phyloP scores from a whole-genome alignment of 2,797 vertebrate species.

The Hyperoplus lanceolatus region DNA sequence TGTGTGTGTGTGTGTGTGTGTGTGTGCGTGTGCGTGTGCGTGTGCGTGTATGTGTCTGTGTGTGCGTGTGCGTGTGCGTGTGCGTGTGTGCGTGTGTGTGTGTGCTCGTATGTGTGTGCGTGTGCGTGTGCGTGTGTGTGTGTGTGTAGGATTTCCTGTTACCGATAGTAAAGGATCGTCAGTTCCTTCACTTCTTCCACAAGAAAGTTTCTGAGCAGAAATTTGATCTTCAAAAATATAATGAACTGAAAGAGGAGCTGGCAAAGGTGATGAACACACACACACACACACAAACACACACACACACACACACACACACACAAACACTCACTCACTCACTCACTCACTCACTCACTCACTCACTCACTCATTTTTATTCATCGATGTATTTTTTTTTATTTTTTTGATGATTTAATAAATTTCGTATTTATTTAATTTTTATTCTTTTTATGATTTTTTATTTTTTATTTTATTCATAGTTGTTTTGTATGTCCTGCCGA shows the following conservation, averaged over 20 bases:
- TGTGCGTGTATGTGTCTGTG: constrained; percentile 46
- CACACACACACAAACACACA: constrained; percentile 9
- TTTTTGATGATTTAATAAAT: too few relatives aligned
- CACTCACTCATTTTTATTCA: too few relatives aligned
- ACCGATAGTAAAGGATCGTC: constrained; percentile 73
- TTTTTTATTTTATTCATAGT: too few relatives aligned
- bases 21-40: constrained; percentile 24
- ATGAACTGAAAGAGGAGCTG: constrained; percentile 86
- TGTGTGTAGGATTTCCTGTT: constrained; percentile 84
- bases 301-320: constrained; percentile 11
- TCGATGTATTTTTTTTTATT: too few relatives aligned
- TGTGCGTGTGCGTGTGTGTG: constrained; percentile 31
- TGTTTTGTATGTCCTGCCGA: too few relatives aligned
- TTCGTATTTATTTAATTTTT: too few relatives aligned
- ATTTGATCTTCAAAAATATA: constrained; percentile 87
- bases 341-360: too few relatives aligned
- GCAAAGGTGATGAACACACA: constrained; percentile 75
- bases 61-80: too few relatives aligned
- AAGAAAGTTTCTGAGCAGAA: constrained; percentile 61
- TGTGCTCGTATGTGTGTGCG: too few relatives aligned
- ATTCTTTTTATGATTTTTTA: too few relatives aligned
- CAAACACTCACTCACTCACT: neutral
- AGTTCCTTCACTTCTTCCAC: constrained; percentile 88
- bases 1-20: neutral
- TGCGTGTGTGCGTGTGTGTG: neutral